These are phyloP conservation scores for Misgurnus mizolepis DNA, from an alignment of 2,113 vertebrate species.

Conservation along the genomic window DNA sequence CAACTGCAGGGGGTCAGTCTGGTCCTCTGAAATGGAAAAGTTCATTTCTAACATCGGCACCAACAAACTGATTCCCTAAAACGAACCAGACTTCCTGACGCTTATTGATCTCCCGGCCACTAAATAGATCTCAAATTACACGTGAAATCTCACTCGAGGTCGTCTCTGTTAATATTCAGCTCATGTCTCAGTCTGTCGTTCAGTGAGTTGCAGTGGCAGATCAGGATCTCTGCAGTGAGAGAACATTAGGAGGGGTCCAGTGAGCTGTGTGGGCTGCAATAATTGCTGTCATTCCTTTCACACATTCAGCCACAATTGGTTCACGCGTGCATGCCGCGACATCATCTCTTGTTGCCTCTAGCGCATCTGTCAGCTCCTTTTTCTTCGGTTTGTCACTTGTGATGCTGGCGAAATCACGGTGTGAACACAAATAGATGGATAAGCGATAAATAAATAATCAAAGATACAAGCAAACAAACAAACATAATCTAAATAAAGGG, in stretches of 20 bases:
- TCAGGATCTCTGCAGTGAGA: conserved; percentile 14
- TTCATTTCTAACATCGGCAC: not conserved
- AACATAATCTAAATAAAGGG: conserved; percentile 16
- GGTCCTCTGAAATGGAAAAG: not conserved
- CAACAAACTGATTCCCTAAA: not conserved
- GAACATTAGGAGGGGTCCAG: conserved; percentile 26
- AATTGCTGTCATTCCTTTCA: conserved; percentile 43
- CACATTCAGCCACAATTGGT: conserved; percentile 21
- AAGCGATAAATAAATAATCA: conserved; percentile 27
- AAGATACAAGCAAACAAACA: conserved; percentile 10
- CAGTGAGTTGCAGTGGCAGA: conserved; percentile 18
- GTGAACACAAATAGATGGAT: conserved; percentile 44
- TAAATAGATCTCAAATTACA: conserved; percentile 29
- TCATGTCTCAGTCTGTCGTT: conserved; percentile 22
- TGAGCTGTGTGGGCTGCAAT: conserved; percentile 38
- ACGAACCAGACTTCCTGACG: not conserved
- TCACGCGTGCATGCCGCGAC: not conserved
- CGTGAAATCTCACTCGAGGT: conserved; percentile 33
- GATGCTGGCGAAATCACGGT: conserved; percentile 16
- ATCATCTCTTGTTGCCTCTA: conserved; percentile 40
- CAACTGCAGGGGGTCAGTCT: too few relatives aligned
- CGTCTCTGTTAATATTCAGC: conserved; percentile 14
- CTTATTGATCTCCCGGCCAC: conserved; percentile 19
- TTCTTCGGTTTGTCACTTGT: conserved; percentile 24
- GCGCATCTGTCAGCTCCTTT: conserved; percentile 43